A percentile compares a stretch with the other conserved stretches of the same genome.
Evolutionary conservation across 2,797 vertebrate species (phyloP).

Genomic region (Macroramphosus scolopax): DNA sequence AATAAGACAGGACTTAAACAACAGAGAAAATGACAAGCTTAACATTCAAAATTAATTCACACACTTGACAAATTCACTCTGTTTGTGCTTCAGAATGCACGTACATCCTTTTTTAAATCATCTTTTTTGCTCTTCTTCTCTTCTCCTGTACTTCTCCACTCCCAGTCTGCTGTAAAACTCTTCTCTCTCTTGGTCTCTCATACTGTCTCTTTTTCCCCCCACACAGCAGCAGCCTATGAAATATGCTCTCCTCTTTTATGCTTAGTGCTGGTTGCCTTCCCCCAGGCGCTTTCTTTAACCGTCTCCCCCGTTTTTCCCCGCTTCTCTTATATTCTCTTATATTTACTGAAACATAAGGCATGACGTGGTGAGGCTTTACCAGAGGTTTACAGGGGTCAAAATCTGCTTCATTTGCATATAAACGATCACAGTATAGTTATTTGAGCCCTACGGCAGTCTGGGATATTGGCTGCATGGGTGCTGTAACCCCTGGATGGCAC

Average conservation of each 20-base stretch:
- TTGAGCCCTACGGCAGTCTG: conserved; percentile 16
- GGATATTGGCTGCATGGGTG: conserved; percentile 30
- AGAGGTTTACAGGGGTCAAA: conserved; percentile 32
- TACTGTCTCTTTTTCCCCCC: conserved; percentile 28
- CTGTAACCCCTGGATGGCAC: conserved; percentile 16
- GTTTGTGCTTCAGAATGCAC: too few species aligned
- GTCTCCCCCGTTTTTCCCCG: neutral
- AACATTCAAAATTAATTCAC: too few species aligned
- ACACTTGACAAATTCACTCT: too few species aligned
- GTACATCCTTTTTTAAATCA: neutral
- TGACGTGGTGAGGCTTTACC: conserved; percentile 27
- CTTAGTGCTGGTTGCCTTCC: conserved; percentile 27
- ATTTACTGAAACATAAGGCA: conserved; percentile 42
- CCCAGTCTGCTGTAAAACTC: too few species aligned
- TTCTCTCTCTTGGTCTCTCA: conserved; percentile 6
- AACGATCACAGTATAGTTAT: conserved; percentile 32
- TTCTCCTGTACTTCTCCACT: conserved; percentile 3
- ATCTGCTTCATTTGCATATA: conserved; percentile 50
- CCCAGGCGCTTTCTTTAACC: conserved; percentile 32
- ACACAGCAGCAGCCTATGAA: conserved; percentile 22
- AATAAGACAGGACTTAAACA: too few species aligned
- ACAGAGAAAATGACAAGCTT: too few species aligned
- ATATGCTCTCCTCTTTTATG: conserved; percentile 30
- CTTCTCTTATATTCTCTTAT: conserved; percentile 16
- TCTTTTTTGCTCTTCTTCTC: neutral